These are phyloP conservation scores for Epinephelus fuscoguttatus DNA, from an alignment of 2,113 vertebrate species.

Conservation along the genomic window DNA sequence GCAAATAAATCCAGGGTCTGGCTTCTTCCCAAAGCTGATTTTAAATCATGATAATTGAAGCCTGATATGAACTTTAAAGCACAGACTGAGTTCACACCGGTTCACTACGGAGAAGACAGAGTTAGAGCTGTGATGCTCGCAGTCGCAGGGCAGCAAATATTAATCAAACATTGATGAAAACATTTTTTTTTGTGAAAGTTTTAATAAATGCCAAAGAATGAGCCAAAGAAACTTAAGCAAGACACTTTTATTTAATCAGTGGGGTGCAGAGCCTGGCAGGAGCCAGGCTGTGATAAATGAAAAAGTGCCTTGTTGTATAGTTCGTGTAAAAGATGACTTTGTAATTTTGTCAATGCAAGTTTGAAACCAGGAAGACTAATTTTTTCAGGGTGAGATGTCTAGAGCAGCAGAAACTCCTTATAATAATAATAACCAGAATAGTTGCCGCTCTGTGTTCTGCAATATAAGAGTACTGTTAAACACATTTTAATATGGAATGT, in stretches of 20 bases:
- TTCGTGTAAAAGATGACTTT: conserved; percentile 3
- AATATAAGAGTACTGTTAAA: not conserved
- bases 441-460: not conserved
- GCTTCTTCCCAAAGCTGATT: not conserved
- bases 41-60: not conserved
- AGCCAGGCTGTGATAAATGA: conserved; percentile 5
- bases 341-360: conserved; percentile 8
- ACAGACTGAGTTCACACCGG: not conserved
- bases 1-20: not conserved
- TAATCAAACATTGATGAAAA: conserved; percentile 5
- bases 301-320: not conserved
- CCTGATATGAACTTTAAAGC: not conserved
- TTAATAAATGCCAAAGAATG: not conserved
- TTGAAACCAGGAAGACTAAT: not conserved
- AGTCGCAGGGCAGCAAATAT: not conserved
- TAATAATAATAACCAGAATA: not conserved
- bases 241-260: conserved; percentile 2
- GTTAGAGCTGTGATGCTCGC: not conserved
- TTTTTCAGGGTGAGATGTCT: not conserved
- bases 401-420: not conserved
- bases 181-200: not conserved
- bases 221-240: not conserved
- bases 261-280: not conserved
- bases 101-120: not conserved
- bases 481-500: not conserved